Base-by-base conservation (phyloP, 2,113 vertebrate species). In the Pachyramphus minor region DNA sequence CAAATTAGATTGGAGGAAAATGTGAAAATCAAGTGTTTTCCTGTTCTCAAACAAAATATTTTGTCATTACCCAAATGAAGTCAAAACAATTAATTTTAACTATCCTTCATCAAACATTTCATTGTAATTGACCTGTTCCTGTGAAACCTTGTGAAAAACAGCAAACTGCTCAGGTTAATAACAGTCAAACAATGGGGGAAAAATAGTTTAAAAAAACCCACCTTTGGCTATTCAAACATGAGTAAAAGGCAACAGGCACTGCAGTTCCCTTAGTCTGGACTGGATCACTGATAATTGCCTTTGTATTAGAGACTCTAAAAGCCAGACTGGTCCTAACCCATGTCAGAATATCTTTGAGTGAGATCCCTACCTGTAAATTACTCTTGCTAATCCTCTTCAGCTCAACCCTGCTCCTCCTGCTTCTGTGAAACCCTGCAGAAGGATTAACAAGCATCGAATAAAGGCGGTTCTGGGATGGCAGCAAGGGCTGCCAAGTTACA, bases 21-120 rank as follows among this genome's bases (percentile, higher is more conserved):
- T 3, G 35, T 81, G 47, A 58, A 90, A 93, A 80, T 24, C n/a
- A 33, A 68, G 25, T 55, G 53, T 7, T 96, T 62, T 76, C 44
- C 75, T 85, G 14, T 64, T 69, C 76, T 67, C 47, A 63, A 94
- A 72, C 27, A 56, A 84, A 96, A 44, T 33, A 64, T 86, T 93
- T 81, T 93, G 49, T 81, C 58, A 62, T 87, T 93, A 90, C 53
- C 66, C 68, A 78, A 95, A 87, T 24, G 19, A 95, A 91, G 84
- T 90, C 90, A 88, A 94, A 96, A 58, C 90, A 90, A 91, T 89
- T 87, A 28, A 39, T 73, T 94, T 94, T 76, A 94, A 89, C 58
- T 68, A 4, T 62, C 92, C 62, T 87, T 52, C 66, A 72, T 79
- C 80, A 82, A 91, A 42, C 31, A 30, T 76, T 95, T 68, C 16